Evolutionary conservation across 2,888 invertebrate species (phyloP), one percentile per base, ranked within the genome.

Genomic region (Mimumesa dahlbomi): DNA sequence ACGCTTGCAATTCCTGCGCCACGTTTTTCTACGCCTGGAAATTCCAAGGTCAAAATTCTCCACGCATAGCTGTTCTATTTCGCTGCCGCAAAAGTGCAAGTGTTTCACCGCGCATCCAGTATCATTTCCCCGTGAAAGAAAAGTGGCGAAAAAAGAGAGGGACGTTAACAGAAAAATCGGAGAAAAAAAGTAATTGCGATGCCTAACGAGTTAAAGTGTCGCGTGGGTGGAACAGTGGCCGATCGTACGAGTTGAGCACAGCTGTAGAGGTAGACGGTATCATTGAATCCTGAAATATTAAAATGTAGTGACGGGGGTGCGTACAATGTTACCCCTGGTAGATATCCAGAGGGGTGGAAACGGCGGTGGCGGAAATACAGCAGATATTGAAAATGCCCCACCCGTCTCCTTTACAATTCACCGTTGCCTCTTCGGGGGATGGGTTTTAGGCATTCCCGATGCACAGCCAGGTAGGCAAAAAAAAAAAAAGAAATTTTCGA

Each of bases 311-410:
- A 78, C 74, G 76, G 63, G n/a, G 65, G 65, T 67, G 73, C 76
- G 75, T 77, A 81, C 78, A 82, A 81, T 78, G 80, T 82, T 81
- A 79, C 73, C 68, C 64, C 68, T 68, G 58, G 69, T 70, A 62
- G 72, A 76, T 69, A 72, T 69, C 57, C 77, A 58, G 64, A 75
- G 70, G 76, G 78, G 62, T 71, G 73, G 77, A 79, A 76, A 76
- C 77, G 78, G 58, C 75, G 73, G 65, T 70, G 66, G 68, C 83
- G 85, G 84, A 84, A 84, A 82, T 86, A 84, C 79, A 81, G 78
- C 73, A 82, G 84, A 85, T 86, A 85, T 85, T 84, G 86, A 85
- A 86, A 84, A 85, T 82, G 82, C 74, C 75, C 74, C 75, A 50
- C 71, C 66, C 77, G 74, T 16, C 63, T 74, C 77, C 73, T 76